Percentiles rank a stretch among this genome's conserved stretches.
phyloP scores from a whole-genome alignment of 2,797 vertebrate genomes.

The Hozukius guyotensis region DNA sequence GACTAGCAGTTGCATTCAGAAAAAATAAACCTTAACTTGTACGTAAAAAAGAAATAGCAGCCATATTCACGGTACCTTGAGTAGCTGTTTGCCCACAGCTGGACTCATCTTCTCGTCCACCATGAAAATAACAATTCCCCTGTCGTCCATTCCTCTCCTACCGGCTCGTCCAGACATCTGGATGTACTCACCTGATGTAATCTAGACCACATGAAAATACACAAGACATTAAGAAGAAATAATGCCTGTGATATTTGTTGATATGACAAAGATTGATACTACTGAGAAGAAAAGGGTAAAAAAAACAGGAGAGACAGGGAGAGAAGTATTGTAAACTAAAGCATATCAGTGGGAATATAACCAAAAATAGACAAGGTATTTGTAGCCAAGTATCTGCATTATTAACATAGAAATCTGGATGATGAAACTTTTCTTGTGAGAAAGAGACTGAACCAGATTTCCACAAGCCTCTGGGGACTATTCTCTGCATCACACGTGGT shows the following conservation, averaged over 20 bases:
- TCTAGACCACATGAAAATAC: constrained; percentile 78
- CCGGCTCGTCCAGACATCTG: constrained; percentile 99
- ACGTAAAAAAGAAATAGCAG: neutral
- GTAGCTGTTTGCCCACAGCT: constrained; percentile 93
- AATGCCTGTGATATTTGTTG: neutral
- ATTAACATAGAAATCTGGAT: neutral
- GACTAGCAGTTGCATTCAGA: neutral
- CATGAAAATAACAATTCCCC: constrained; percentile 99
- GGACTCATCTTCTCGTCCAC: constrained; percentile 99
- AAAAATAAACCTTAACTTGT: neutral
- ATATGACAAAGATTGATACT: neutral
- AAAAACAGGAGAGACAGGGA: neutral
- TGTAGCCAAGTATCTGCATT: neutral
- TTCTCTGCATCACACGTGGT: constrained; percentile 14
- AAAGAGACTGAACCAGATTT: neutral
- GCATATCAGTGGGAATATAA: neutral
- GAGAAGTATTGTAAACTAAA: neutral
- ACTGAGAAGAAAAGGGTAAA: neutral
- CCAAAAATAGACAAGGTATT: neutral
- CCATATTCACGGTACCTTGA: constrained; percentile 87
- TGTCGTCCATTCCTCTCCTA: constrained; percentile 97
- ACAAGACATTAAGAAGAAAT: neutral
- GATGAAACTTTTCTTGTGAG: neutral
- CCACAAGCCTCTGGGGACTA: neutral
- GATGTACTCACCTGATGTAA: constrained; percentile 98